phyloP scores from a whole-genome alignment of 1,140 invertebrate species.

The Drosophila cardini region DNA sequence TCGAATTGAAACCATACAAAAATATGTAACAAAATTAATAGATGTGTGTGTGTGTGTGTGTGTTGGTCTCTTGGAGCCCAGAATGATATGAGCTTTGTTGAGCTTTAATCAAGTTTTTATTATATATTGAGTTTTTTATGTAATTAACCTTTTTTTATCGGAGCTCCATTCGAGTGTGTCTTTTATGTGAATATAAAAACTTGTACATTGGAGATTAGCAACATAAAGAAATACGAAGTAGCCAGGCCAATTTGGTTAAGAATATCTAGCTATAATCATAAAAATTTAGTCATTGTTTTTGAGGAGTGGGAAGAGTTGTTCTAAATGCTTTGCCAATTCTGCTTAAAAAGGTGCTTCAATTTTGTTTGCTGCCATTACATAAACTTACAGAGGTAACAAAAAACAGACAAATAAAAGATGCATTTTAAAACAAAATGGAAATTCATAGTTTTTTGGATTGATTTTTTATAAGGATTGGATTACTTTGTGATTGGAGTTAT shows the following conservation, averaged over 20 bases:
- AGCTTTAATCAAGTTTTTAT: not conserved
- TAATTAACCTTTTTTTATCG: too few species aligned
- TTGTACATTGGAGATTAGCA: conserved; percentile 55
- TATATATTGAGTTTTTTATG: too few species aligned
- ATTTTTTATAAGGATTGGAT: conserved; percentile 31
- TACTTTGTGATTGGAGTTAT: conserved; percentile 48
- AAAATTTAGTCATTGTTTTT: conserved; percentile 29
- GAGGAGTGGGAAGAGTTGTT: conserved; percentile 46
- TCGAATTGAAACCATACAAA: not conserved
- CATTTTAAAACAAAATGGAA: conserved; percentile 29
- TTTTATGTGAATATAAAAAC: conserved; percentile 7
- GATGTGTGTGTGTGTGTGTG: not conserved
- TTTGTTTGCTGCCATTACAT: conserved; percentile 28
- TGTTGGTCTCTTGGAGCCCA: conserved; percentile 19
- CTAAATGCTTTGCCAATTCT: conserved; percentile 29
- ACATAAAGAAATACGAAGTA: conserved; percentile 58
- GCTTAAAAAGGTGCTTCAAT: conserved; percentile 32
- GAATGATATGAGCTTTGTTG: not conserved
- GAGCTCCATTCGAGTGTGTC: conserved; percentile 17
- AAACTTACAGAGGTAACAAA: not conserved
- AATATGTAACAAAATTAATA: not conserved
- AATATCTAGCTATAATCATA: conserved; percentile 50
- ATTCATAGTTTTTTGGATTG: conserved; percentile 27
- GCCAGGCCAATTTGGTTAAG: conserved; percentile 60
- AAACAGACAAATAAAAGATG: conserved; percentile 14